These are phyloP conservation scores for Macrotus californicus DNA, from an alignment of 2,113 vertebrate species.

Conservation along the genomic window DNA sequence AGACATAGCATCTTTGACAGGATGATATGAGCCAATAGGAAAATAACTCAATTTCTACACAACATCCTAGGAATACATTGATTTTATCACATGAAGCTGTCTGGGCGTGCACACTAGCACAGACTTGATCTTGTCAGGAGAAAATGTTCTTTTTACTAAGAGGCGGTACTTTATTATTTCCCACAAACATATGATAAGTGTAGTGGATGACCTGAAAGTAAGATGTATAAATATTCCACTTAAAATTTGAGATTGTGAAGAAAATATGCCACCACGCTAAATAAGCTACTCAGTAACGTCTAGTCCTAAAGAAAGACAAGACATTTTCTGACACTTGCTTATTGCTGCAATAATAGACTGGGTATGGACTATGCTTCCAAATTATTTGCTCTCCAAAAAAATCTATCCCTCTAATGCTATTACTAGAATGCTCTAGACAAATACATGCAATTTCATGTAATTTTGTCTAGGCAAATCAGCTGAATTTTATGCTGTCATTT, in stretches of 20 bases:
- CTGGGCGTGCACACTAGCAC: background rate
- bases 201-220: background rate
- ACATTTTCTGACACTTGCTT: slow-evolving; percentile 17
- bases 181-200: background rate
- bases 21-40: slow-evolving; percentile 7
- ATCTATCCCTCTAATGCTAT: slow-evolving; percentile 23
- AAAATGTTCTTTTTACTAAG: slow-evolving; percentile 19
- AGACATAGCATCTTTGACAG: background rate
- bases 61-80: background rate
- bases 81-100: background rate
- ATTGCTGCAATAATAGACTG: background rate
- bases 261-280: slow-evolving; percentile 14
- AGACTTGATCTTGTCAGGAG: background rate
- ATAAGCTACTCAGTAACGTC: background rate
- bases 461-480: slow-evolving; percentile 61
- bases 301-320: slow-evolving; percentile 5
- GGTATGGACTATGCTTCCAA: slow-evolving; percentile 21
- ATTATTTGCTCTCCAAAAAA: slow-evolving; percentile 55
- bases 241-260: background rate
- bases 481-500: slow-evolving; percentile 55
- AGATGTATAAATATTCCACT: background rate
- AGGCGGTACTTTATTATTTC: background rate
- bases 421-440: slow-evolving; percentile 49
- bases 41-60: background rate
- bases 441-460: slow-evolving; percentile 30